Percentiles rank a stretch among this genome's conserved stretches.
These are phyloP conservation scores for Drosophila conformis DNA, from an alignment of 2,888 invertebrate genomes.

Conservation along the genomic window DNA sequence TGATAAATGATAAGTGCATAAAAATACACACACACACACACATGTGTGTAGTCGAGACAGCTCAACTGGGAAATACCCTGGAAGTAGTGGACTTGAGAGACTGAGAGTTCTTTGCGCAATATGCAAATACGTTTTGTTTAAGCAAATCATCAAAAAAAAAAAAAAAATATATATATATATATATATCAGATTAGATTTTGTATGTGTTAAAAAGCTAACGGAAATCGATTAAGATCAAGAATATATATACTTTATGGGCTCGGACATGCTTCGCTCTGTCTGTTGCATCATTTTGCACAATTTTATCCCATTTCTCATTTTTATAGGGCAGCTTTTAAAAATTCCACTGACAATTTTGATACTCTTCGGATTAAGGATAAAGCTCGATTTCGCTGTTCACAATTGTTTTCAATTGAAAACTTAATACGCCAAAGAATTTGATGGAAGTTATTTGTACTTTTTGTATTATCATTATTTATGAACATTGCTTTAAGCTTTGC, in stretches of 20 bases:
- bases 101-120: neutral
- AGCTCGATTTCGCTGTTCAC: neutral
- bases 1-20: neutral
- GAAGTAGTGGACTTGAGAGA: neutral
- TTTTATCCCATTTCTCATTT: neutral
- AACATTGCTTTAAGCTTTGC: neutral
- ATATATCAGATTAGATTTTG: neutral
- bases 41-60: neutral
- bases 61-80: neutral
- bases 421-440: neutral
- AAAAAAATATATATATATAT: too few relatives aligned
- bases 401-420: neutral
- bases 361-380: neutral
- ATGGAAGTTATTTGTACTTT: neutral
- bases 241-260: neutral
- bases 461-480: neutral
- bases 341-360: neutral
- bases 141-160: neutral
- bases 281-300: neutral
- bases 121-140: neutral
- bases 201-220: neutral
- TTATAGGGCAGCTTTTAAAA: too few relatives aligned
- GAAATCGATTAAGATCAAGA: neutral
- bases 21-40: neutral
- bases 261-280: neutral